These are phyloP conservation scores for Phania funesta DNA, from an alignment of 2,888 invertebrate genomes.

Conservation along the genomic window DNA sequence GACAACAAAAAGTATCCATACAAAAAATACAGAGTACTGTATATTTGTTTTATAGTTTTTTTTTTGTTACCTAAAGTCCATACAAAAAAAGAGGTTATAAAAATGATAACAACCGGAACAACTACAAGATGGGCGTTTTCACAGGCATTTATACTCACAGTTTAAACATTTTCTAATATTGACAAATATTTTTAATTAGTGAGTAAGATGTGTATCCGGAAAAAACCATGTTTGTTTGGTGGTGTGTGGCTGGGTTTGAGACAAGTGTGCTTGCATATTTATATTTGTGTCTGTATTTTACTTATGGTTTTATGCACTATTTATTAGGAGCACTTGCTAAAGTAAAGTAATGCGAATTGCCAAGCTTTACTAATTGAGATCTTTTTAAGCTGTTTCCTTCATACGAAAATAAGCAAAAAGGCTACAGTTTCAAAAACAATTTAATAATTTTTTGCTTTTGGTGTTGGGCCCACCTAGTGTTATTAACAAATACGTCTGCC, in stretches of 20 bases:
- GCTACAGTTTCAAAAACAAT: too few relatives aligned
- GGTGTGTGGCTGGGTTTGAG: not conserved
- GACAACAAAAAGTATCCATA: not conserved
- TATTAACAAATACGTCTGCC: not conserved
- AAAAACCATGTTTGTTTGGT: not conserved
- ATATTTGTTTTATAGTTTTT: slow-evolving; percentile 29
- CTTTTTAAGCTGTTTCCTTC: too few relatives aligned
- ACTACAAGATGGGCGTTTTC: not conserved
- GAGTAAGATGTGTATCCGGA: not conserved
- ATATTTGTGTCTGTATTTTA: slow-evolving; percentile 59
- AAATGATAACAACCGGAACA: slow-evolving; percentile 29
- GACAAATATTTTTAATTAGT: slow-evolving; percentile 31
- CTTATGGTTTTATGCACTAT: slow-evolving; percentile 35
- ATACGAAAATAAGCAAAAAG: too few relatives aligned
- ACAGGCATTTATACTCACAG: not conserved
- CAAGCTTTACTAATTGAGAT: too few relatives aligned
- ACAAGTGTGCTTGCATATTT: slow-evolving; percentile 36
- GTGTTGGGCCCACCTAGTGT: not conserved
- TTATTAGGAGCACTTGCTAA: not conserved
- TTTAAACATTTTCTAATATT: slow-evolving; percentile 17
- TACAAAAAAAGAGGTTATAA: slow-evolving; percentile 45
- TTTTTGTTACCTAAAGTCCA: slow-evolving; percentile 7
- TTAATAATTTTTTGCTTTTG: not conserved
- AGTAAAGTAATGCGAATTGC: too few relatives aligned
- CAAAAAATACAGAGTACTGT: slow-evolving; percentile 14